Evolutionary conservation across 2,888 invertebrate genomes (phyloP).

Genomic region (Schizaphis graminum): DNA sequence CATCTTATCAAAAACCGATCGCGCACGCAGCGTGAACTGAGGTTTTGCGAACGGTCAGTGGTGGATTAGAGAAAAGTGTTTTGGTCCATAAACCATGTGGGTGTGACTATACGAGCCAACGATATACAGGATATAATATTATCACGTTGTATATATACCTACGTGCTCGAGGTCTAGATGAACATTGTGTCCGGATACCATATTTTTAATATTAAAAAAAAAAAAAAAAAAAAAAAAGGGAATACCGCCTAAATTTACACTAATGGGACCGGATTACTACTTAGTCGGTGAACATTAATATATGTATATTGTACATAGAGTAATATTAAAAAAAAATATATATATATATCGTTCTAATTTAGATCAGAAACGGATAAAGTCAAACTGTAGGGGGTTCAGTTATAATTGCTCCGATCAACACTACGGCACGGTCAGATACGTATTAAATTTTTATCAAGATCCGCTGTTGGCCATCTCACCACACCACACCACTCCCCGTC

Average conservation of each 20-base stretch:
- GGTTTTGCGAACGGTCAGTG: background rate
- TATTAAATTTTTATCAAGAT: constrained; percentile 61
- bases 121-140: background rate
- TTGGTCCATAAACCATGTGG: constrained; percentile 45
- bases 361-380: constrained; percentile 59
- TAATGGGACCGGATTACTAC: constrained; percentile 65
- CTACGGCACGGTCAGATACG: constrained; percentile 45
- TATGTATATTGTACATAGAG: constrained; percentile 14
- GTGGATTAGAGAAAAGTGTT: constrained; percentile 7
- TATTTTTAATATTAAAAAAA: constrained; percentile 35
- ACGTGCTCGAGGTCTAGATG: background rate
- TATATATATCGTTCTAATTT: constrained; percentile 55
- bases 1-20: background rate
- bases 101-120: background rate
- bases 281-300: constrained; percentile 31
- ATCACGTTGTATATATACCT: background rate
- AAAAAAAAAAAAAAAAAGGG: background rate
- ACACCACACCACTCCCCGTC: background rate
- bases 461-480: constrained; percentile 56
- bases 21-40: background rate
- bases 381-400: constrained; percentile 60
- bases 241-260: constrained; percentile 54
- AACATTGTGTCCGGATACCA: constrained; percentile 24
- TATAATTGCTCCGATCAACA: constrained; percentile 65
- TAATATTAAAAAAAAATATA: background rate